A percentile compares a stretch with the other conserved stretches of the same genome.
phyloP scores from a whole-genome alignment of 1,140 invertebrate species.

The Brachionus asplanchnoidis region DNA sequence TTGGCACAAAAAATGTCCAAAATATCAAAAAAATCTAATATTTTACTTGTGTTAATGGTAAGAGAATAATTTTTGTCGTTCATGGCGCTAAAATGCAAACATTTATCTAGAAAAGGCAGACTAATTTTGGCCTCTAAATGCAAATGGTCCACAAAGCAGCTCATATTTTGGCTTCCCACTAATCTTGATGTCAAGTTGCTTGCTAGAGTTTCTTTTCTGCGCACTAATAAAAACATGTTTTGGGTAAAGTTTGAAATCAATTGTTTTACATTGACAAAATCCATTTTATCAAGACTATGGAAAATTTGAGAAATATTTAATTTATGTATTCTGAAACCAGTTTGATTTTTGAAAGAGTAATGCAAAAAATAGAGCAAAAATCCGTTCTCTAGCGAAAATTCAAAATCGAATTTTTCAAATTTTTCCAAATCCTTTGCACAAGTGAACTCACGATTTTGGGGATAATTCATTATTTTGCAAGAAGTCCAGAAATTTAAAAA shows the following conservation, averaged over 20 bases:
- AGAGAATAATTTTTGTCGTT: neutral
- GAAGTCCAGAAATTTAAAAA: conserved; percentile 13
- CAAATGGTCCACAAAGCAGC: neutral
- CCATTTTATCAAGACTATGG: neutral
- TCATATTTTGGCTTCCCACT: neutral
- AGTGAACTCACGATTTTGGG: neutral
- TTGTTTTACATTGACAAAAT: neutral
- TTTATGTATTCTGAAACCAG: neutral
- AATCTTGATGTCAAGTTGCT: neutral
- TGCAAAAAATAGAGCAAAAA: neutral
- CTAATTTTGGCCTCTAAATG: neutral
- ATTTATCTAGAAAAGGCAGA: conserved; percentile 1
- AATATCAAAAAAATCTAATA: neutral
- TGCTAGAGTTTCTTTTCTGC: neutral
- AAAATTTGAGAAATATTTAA: neutral
- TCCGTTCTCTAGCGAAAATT: neutral
- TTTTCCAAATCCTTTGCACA: neutral
- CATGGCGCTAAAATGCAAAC: neutral
- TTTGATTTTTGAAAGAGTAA: neutral
- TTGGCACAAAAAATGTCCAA: neutral
- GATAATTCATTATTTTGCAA: neutral
- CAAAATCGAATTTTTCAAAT: neutral
- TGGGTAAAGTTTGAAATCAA: neutral
- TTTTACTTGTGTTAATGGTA: neutral
- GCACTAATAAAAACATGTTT: neutral